Conservation (phyloP, 2,113 vertebrate genomes). For the Alethe diademata region DNA sequence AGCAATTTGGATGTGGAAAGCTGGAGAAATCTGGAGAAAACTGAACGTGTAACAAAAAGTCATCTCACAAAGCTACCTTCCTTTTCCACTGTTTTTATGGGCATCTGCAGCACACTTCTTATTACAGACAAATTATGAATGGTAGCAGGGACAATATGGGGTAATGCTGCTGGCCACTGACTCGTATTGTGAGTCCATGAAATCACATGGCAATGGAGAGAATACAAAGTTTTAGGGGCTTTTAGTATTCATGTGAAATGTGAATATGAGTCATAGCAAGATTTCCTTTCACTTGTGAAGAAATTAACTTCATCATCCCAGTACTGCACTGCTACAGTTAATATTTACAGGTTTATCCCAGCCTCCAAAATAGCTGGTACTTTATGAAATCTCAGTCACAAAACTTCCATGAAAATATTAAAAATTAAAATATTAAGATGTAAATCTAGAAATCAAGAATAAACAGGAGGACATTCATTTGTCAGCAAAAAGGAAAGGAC, state of each 20-base stretch:
- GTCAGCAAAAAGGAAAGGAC: neutral
- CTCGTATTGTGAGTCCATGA: neutral
- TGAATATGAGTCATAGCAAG: neutral
- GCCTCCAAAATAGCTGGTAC: neutral
- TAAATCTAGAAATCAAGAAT: neutral
- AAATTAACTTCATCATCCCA: neutral
- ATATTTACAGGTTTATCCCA: neutral
- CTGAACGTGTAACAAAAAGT: neutral
- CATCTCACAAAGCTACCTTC: neutral
- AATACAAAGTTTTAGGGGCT: neutral
- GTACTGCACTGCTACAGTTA: neutral
- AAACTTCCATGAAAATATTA: neutral
- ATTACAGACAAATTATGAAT: neutral
- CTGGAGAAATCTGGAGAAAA: neutral
- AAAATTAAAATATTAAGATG: neutral
- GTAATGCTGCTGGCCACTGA: neutral
- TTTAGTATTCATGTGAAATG: neutral
- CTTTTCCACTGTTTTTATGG: neutral
- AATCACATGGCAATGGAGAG: neutral
- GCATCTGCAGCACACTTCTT: neutral
- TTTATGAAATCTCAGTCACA: neutral
- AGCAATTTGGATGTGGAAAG: neutral
- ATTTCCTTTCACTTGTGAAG: neutral
- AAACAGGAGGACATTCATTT: neutral
- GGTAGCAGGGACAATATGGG: neutral